phyloP scores from a whole-genome alignment of 2,888 invertebrate genomes.

The Phaonia tiefii region DNA sequence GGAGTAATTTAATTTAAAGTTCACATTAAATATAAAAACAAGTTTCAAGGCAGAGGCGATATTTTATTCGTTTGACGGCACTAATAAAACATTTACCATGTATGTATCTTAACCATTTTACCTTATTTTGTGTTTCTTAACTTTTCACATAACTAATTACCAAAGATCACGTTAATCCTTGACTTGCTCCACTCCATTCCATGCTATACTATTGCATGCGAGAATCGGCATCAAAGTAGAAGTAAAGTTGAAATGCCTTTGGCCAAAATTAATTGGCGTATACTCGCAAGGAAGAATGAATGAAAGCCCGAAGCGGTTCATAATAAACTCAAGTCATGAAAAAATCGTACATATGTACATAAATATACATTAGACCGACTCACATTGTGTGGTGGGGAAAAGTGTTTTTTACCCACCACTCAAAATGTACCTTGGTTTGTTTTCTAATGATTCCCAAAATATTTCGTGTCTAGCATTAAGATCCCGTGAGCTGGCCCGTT shows the following conservation, averaged over 20 bases:
- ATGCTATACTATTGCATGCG: not conserved
- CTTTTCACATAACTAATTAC: conserved; percentile 39
- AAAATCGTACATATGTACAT: conserved; percentile 5
- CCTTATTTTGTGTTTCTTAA: not conserved
- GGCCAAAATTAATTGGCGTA: conserved; percentile 56
- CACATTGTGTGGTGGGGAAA: no score
- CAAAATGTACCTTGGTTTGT: no score
- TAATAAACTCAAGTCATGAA: conserved; percentile 25
- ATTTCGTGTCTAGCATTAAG: no score
- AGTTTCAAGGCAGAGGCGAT: conserved; percentile 42
- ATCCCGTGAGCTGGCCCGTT: no score
- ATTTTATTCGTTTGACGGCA: conserved; percentile 37
- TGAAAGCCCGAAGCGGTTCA: conserved; percentile 9
- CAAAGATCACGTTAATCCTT: conserved; percentile 43
- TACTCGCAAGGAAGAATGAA: conserved; percentile 35
- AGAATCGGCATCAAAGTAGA: conserved; percentile 7
- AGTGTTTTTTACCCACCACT: no score
- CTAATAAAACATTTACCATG: conserved; percentile 39
- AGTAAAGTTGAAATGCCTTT: conserved; percentile 37
- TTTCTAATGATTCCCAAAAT: no score
- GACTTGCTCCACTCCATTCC: conserved; percentile 7
- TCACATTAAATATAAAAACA: no score
- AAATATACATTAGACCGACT: no score
- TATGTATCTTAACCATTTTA: conserved; percentile 26
- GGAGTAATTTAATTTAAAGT: no score